phyloP scores from a whole-genome alignment of 2,113 vertebrate species.

The Sapajus apella region DNA sequence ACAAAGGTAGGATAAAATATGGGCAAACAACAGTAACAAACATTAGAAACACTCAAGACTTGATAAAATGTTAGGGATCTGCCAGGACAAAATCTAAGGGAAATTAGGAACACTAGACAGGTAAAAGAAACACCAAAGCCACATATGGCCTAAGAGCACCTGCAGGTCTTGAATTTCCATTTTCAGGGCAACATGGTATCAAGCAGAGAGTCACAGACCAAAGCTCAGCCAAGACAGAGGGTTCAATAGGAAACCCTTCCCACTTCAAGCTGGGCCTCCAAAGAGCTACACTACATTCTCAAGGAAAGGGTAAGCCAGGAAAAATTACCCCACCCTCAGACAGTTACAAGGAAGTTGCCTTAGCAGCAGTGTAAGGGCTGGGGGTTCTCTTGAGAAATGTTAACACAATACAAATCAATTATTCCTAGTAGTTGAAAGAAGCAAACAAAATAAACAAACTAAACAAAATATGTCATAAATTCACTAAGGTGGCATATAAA shows the following conservation, averaged over 20 bases:
- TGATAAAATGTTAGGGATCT: not conserved
- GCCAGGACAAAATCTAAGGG: not conserved
- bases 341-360: not conserved
- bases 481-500: not conserved
- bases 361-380: not conserved
- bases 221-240: not conserved
- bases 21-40: not conserved
- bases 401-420: constrained; percentile 21
- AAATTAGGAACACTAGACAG: not conserved
- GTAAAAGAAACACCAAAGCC: not conserved
- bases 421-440: not conserved
- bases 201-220: not conserved
- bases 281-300: not conserved
- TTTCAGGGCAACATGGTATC: not conserved
- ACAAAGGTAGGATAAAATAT: not conserved
- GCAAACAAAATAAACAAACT: not conserved
- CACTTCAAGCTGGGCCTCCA: not conserved
- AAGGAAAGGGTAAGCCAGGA: not conserved
- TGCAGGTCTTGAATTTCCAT: not conserved
- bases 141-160: not conserved
- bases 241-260: not conserved
- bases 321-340: not conserved
- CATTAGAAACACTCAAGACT: not conserved
- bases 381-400: not conserved
- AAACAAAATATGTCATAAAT: not conserved